These are phyloP conservation scores for Drosophila histrio DNA, from an alignment of 2,888 invertebrate species.

Conservation along the genomic window DNA sequence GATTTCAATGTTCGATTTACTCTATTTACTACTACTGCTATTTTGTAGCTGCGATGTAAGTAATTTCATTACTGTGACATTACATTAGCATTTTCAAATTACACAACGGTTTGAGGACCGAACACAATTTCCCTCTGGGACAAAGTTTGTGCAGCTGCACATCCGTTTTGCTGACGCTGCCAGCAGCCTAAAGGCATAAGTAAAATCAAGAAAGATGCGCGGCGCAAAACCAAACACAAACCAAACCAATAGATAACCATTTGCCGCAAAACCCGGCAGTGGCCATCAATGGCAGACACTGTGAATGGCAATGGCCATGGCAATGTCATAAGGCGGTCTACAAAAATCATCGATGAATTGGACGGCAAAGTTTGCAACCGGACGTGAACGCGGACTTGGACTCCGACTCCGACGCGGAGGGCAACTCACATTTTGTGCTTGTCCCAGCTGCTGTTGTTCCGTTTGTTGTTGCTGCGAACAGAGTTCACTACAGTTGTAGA, in stretches of 20 bases:
- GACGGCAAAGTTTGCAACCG: slow-evolving; percentile 71
- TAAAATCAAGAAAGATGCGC: slow-evolving; percentile 50
- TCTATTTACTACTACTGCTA: slow-evolving; percentile 10
- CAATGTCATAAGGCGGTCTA: slow-evolving; percentile 43
- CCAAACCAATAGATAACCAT: slow-evolving; percentile 73
- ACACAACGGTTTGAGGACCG: slow-evolving; percentile 34
- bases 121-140: slow-evolving; percentile 25
- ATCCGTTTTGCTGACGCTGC: slow-evolving; percentile 65
- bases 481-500: slow-evolving; percentile 73
- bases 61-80: slow-evolving; percentile 69
- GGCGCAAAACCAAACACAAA: slow-evolving; percentile 18
- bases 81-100: slow-evolving; percentile 71
- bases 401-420: slow-evolving; percentile 17
- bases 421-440: slow-evolving; percentile 41
- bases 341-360: slow-evolving; percentile 78
- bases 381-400: slow-evolving; percentile 44
- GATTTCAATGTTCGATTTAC: slow-evolving; percentile 2
- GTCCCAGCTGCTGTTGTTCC: slow-evolving; percentile 57
- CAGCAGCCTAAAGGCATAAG: slow-evolving; percentile 45
- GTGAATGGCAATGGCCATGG: slow-evolving; percentile 48
- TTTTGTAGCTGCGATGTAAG: slow-evolving; percentile 33
- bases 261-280: slow-evolving; percentile 53
- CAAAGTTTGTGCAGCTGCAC: slow-evolving; percentile 76
- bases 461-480: slow-evolving; percentile 33
- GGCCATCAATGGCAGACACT: slow-evolving; percentile 57